Evolutionary conservation across 2,888 invertebrate genomes (phyloP).

Genomic region (Tetramorium bicarinatum): DNA sequence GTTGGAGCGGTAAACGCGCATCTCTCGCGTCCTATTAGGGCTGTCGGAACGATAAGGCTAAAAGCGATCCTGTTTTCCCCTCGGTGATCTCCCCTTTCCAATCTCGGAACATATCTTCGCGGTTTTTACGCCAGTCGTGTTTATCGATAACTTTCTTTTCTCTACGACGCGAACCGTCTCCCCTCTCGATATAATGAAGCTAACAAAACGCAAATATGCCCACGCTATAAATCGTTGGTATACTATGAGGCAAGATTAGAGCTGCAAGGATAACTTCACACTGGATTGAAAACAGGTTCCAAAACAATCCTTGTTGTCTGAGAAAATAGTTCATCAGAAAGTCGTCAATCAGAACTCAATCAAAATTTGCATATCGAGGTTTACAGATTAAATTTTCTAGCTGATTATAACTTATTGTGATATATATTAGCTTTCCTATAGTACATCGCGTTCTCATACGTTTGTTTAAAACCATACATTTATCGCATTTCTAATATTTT

Average conservation of each 20-base stretch:
- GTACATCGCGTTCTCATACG: background rate
- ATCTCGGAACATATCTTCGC: conserved; percentile 62
- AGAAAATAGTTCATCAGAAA: background rate
- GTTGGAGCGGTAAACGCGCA: conserved; percentile 61
- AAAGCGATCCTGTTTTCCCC: conserved; percentile 71
- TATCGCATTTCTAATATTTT: background rate
- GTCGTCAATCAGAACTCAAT: background rate
- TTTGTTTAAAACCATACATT: background rate
- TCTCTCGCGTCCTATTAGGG: conserved; percentile 70
- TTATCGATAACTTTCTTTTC: conserved; percentile 58
- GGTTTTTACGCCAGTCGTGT: conserved; percentile 59
- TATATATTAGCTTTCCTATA: background rate
- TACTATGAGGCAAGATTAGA: conserved; percentile 10
- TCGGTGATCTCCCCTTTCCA: conserved; percentile 46
- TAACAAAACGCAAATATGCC: conserved; percentile 21
- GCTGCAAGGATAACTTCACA: background rate
- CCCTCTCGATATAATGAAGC: background rate
- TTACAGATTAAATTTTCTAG: background rate
- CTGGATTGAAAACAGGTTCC: background rate
- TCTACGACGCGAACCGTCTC: background rate
- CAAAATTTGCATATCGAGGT: conserved; percentile 9
- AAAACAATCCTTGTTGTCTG: background rate
- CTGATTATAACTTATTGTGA: background rate
- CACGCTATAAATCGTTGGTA: background rate
- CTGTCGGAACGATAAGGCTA: conserved; percentile 67